Base-by-base conservation (phyloP, 2,888 invertebrate species). In the Drepanosiphum platanoidis region DNA sequence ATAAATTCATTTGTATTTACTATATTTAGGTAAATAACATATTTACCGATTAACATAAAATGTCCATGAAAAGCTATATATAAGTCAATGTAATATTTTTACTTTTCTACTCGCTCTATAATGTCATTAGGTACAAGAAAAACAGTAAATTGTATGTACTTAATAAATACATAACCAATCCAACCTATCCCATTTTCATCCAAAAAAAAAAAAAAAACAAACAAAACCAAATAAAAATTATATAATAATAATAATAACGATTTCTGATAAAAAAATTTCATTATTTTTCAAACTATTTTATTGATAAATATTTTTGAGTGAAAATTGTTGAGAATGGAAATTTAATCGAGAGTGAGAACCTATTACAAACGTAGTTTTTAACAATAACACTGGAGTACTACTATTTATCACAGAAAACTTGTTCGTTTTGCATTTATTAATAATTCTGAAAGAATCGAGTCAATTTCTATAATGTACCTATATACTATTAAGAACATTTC, bases 1-100 rank as follows among this genome's bases (percentile, higher is more conserved):
- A 74, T 83, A 74, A 64, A 74, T 66, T 72, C 32, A 74, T 82
- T 82, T 22, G 18, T 82, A 32, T 82, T 81, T 34, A 70, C 27
- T 70, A 70, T 52, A 80, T 52, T 30, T 72, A 82, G 61, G 81
- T 72, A 72, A 82, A 82, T 72, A 82, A 39, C n/a, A 72, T 80
- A 66, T 72, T 82, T 82, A 82, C 71, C 30, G 42, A 39, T 82
- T 58, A 39, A 72, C 61, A 61, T 82, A 32, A 71, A 71, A 72
- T 82, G 71, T 72, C 81, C 39, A 61, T n/a, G n/a, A 64, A n/a
- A 79, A 79, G 61, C 72, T 82, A 72, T 61, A 72, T 70, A 18
- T 82, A 82, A 72, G 81, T 61, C 81, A 61, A 61, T 82, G 81
- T 82, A 82, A 82, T 82, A 82, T 82, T 82, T 82, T 72, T 82